Base-by-base conservation (phyloP, 92 coral and sea anemone genomes). In the Parazoanthus swiftii region DNA sequence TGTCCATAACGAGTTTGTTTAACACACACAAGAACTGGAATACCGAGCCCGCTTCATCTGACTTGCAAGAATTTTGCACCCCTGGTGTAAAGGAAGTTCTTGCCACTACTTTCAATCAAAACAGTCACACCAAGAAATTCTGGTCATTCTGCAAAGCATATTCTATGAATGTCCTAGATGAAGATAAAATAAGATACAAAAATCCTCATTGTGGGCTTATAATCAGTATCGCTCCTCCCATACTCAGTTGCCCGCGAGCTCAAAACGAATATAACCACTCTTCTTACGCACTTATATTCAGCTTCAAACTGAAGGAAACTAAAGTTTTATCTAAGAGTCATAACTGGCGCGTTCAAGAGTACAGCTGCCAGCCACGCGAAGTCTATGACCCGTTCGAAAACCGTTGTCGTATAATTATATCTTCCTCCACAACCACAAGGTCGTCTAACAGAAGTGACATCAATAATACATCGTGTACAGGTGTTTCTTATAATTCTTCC, bases 141-240 rank as follows among this genome's bases (percentile, higher is more conserved):
- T 73, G 37, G 78, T 39, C 43, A 35, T 74, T 74, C n/a, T 74
- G 78, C 78, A 74, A 74, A 35, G 43, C 39, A 36, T 74, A 74
- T 74, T 74, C 78, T 29, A 74, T 74, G 78, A 36, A 15, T 7
- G 46, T 74, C 5, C 15, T 0, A 1, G 70, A 20, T 63, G 70
- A 26, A 6, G 23, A 73, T n/a, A 33, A 33, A 8, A 73, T 20
- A 29, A 13, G 35, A 15, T 29, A 73, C 20, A 74, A 36, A 11
- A 74, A 74, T 36, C 78, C 48, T 37, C 78, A 74, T 8, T 74
- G 78, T 36, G 78, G 78, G 37, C 78, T 74, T 14, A n/a, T 74
- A 48, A 15, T 35, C 23, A 36, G 46, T 25, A n/a, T 3, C 8
- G 26, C 7, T 35, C 7, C 44, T 10, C 10, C 78, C 8, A 36